Conservation (phyloP, 2,797 vertebrate species). For the Adelosebastes latens region DNA sequence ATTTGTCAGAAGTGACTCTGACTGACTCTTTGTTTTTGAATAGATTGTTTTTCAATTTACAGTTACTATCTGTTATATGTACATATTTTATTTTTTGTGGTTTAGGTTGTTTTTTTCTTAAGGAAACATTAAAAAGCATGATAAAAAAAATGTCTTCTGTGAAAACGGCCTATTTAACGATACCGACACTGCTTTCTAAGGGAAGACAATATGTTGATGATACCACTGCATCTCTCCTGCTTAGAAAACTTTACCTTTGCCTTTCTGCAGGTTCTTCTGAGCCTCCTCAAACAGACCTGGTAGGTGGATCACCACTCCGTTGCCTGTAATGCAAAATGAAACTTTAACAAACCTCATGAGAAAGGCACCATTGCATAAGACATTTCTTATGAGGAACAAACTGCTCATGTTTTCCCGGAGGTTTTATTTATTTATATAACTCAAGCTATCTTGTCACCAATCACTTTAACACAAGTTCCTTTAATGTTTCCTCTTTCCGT, state of each 20-base stretch:
- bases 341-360: background rate
- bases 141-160: too few relatives aligned
- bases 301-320: constrained; percentile 87
- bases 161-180: background rate
- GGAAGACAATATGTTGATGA: background rate
- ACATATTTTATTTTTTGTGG: too few relatives aligned
- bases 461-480: background rate
- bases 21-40: too few relatives aligned
- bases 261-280: constrained; percentile 84
- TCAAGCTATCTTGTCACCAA: background rate
- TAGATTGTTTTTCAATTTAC: too few relatives aligned
- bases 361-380: background rate
- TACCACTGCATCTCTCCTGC: background rate
- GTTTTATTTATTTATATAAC: background rate
- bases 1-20: too few relatives aligned
- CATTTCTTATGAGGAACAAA: background rate
- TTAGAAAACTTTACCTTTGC: constrained; percentile 76
- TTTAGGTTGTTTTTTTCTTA: too few relatives aligned
- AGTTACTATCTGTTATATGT: too few relatives aligned
- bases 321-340: constrained; percentile 70
- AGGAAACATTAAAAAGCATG: too few relatives aligned
- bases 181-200: background rate
- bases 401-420: background rate
- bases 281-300: constrained; percentile 88
- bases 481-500: background rate